Evolutionary conservation across 2,888 invertebrate species (phyloP).

Genomic region (Volucella inanis): DNA sequence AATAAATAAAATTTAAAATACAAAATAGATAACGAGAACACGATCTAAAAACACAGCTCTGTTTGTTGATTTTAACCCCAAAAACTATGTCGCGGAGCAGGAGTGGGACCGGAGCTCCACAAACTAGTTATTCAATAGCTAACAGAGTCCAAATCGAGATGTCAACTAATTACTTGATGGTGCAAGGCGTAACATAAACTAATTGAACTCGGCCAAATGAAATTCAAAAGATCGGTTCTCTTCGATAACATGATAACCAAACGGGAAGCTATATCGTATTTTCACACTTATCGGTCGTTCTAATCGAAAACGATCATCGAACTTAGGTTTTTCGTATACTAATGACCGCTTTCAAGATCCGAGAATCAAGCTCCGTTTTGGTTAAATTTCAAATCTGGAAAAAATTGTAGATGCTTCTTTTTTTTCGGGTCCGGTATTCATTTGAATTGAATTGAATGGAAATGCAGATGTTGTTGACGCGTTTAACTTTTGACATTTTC

Average conservation of each 20-base stretch:
- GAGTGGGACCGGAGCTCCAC: constrained; percentile 2
- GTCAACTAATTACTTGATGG: constrained; percentile 73
- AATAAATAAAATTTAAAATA: constrained; percentile 24
- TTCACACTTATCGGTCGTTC: constrained; percentile 72
- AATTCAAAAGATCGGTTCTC: constrained; percentile 59
- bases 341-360: constrained; percentile 15
- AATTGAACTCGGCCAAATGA: constrained; percentile 73
- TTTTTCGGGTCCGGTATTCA: constrained; percentile 20
- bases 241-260: constrained; percentile 52
- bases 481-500: constrained; percentile 65
- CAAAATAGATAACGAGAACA: neutral
- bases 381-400: constrained; percentile 64
- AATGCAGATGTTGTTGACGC: constrained; percentile 47
- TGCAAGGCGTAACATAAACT: constrained; percentile 70
- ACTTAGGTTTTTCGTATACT: constrained; percentile 47
- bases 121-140: constrained; percentile 53
- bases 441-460: constrained; percentile 1
- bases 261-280: constrained; percentile 71
- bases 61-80: constrained; percentile 50
- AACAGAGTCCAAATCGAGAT: constrained; percentile 60
- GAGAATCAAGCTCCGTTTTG: constrained; percentile 37
- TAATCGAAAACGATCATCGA: constrained; percentile 71
- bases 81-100: constrained; percentile 43
- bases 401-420: constrained; percentile 14
- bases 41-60: constrained; percentile 23